A percentile compares a stretch with the other conserved stretches of the same genome.
These are phyloP conservation scores for Neoscelio sp. DNA, from an alignment of 2,888 invertebrate species.

Conservation along the genomic window DNA sequence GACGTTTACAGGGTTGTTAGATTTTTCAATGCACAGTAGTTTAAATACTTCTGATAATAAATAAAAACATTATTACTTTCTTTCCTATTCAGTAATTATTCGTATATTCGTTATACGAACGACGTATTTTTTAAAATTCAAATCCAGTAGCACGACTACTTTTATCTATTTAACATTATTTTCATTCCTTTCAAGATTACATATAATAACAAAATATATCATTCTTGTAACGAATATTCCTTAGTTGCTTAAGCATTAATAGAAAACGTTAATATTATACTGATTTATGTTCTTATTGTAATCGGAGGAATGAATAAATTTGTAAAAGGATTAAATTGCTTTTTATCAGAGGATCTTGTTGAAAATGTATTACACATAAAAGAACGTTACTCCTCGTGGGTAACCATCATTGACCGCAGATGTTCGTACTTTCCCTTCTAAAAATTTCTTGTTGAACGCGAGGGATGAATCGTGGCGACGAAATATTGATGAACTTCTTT, in stretches of 20 bases:
- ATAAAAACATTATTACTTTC: too few species aligned
- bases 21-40: too few species aligned
- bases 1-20: too few species aligned
- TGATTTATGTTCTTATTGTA: conserved; percentile 11
- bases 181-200: too few species aligned
- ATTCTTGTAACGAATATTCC: too few species aligned
- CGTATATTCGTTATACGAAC: too few species aligned
- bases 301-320: conserved; percentile 41
- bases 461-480: conserved; percentile 37
- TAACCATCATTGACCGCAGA: conserved; percentile 52
- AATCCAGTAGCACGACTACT: too few species aligned
- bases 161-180: too few species aligned
- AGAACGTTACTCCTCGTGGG: conserved; percentile 42
- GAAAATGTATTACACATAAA: conserved; percentile 44
- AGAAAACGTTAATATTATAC: neutral
- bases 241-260: conserved; percentile 14
- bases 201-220: too few species aligned
- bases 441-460: conserved; percentile 39
- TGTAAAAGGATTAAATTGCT: conserved; percentile 58
- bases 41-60: too few species aligned
- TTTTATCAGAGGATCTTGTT: conserved; percentile 48
- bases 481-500: conserved; percentile 60
- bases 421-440: conserved; percentile 51
- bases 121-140: too few species aligned
- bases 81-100: too few species aligned